Conservation (phyloP, 2,113 vertebrate genomes). For the Columba janthina region DNA sequence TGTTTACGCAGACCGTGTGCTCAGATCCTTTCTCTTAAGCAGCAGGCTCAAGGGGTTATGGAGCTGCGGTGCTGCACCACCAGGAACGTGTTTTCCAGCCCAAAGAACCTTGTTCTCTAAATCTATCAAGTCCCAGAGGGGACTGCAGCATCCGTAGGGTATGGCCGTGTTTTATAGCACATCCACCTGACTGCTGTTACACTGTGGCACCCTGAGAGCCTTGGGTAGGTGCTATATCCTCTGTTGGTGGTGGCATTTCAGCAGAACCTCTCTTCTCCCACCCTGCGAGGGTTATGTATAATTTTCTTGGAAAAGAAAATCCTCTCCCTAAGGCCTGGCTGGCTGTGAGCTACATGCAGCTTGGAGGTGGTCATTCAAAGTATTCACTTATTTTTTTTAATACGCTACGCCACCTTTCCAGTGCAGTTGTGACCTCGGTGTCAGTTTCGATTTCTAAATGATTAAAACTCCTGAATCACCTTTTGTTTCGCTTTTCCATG, state of each 20-base stretch:
- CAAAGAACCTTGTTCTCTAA: not conserved
- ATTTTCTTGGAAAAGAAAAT: not conserved
- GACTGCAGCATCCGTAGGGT: not conserved
- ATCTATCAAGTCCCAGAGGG: fast-evolving
- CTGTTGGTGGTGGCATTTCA: not conserved
- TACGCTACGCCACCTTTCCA: not conserved
- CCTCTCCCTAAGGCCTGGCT: not conserved
- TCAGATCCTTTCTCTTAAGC: not conserved
- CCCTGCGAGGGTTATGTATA: not conserved
- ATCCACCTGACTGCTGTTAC: not conserved
- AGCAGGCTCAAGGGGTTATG: not conserved
- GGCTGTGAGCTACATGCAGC: not conserved
- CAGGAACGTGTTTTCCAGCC: not conserved
- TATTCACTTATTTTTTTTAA: not conserved
- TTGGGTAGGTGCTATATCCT: not conserved
- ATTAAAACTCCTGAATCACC: not conserved
- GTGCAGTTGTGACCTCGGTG: not conserved
- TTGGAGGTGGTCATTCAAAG: not conserved
- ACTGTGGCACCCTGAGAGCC: not conserved
- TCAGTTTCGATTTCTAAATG: not conserved
- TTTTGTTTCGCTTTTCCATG: not conserved
- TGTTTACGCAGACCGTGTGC: fast-evolving
- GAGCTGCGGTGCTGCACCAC: not conserved
- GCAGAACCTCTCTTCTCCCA: not conserved
- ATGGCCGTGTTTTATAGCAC: not conserved